A percentile compares a stretch with the other conserved stretches of the same genome.
These are phyloP conservation scores for Anguilla megastoma DNA, from an alignment of 2,797 vertebrate species.

Conservation along the genomic window DNA sequence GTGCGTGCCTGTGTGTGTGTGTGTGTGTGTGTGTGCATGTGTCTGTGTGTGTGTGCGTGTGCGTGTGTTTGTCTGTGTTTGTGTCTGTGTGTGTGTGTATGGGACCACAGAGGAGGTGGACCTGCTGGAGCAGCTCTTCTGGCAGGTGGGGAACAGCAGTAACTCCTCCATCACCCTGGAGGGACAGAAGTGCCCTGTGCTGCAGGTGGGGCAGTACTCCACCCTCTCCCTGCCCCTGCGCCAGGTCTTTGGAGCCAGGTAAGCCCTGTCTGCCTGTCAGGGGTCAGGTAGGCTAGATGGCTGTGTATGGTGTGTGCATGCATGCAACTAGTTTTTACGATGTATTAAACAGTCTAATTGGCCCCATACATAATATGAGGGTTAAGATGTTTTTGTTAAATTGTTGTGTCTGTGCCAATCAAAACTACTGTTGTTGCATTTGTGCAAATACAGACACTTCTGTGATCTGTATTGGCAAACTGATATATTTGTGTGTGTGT, in stretches of 20 bases:
- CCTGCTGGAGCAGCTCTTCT: slow-evolving; percentile 74
- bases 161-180: slow-evolving; percentile 72
- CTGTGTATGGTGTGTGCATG: too few species aligned
- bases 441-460: neutral
- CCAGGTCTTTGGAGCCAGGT: slow-evolving; percentile 77
- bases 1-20: neutral
- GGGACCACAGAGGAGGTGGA: slow-evolving; percentile 75
- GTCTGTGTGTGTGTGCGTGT: neutral
- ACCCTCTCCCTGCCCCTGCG: slow-evolving; percentile 75
- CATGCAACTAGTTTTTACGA: too few species aligned
- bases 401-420: neutral
- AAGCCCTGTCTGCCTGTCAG: slow-evolving; percentile 1
- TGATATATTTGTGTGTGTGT: neutral
- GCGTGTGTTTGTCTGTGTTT: neutral
- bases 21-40: neutral
- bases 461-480: neutral
- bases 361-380: too few species aligned
- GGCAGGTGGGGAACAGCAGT: slow-evolving; percentile 59
- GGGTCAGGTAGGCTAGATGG: too few species aligned
- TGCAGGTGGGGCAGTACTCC: slow-evolving; percentile 82
- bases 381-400: neutral
- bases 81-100: neutral
- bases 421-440: too few species aligned
- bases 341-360: too few species aligned
- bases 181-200: slow-evolving; percentile 67